phyloP scores from a whole-genome alignment of 2,888 invertebrate genomes.

The Conistra vaccinii region DNA sequence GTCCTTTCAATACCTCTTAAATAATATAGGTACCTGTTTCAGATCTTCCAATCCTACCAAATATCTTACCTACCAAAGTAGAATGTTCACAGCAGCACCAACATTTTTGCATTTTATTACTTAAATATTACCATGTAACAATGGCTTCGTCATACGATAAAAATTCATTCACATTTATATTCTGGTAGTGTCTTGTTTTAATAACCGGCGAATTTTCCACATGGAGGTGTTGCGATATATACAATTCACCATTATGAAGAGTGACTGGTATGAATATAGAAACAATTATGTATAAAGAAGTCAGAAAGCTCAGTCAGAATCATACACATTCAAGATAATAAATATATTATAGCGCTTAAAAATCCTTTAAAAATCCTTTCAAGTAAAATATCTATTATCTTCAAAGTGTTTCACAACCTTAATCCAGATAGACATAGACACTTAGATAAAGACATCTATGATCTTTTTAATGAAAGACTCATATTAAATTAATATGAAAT shows the following conservation, averaged over 20 bases:
- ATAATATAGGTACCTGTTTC: neutral
- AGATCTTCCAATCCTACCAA: neutral
- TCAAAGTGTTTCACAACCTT: no score
- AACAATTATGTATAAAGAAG: neutral
- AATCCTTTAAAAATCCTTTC: no score
- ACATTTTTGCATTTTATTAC: slow-evolving; percentile 26
- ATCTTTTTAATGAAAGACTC: neutral
- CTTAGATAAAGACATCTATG: neutral
- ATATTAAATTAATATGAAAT: neutral
- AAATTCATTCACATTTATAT: slow-evolving; percentile 61
- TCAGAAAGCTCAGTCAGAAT: no score
- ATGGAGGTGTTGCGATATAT: slow-evolving; percentile 20
- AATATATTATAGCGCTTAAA: no score
- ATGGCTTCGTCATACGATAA: slow-evolving; percentile 51
- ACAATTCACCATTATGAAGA: slow-evolving; percentile 14
- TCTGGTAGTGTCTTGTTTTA: slow-evolving; percentile 48
- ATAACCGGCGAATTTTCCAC: slow-evolving; percentile 39
- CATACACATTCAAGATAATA: no score
- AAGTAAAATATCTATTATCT: no score
- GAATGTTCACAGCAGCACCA: slow-evolving; percentile 3
- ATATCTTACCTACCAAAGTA: neutral
- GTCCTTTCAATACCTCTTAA: neutral
- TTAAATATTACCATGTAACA: slow-evolving; percentile 54
- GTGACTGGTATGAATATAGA: neutral
- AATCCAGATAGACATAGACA: no score